Conservation (phyloP, 2,888 invertebrate genomes). For the Sclerodermus sp. region DNA sequence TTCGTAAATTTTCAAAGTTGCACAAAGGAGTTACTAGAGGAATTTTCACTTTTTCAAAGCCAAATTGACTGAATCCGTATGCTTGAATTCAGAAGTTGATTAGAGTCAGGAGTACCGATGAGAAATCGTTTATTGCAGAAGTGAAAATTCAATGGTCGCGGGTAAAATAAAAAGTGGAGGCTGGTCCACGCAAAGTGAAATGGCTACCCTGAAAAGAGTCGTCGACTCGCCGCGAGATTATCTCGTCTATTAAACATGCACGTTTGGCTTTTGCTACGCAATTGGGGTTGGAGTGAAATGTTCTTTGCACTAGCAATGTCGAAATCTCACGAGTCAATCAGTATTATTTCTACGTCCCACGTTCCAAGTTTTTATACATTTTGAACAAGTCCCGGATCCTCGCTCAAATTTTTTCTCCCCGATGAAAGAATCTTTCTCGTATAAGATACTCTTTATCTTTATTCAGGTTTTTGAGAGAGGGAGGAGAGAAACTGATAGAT, state of each 20-base stretch:
- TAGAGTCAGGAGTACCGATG: no score
- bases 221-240: constrained; percentile 42
- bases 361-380: neutral
- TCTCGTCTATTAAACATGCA: constrained; percentile 39
- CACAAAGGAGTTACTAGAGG: neutral
- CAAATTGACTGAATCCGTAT: no score
- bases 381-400: no score
- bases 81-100: no score
- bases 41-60: neutral
- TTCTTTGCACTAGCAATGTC: constrained; percentile 36
- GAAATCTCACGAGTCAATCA: constrained; percentile 33
- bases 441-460: no score
- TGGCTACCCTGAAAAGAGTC: constrained; percentile 27
- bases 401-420: no score
- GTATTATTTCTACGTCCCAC: neutral
- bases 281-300: constrained; percentile 43
- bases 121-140: no score
- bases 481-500: no score
- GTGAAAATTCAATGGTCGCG: no score
- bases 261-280: constrained; percentile 48
- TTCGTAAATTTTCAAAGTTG: no score
- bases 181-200: constrained; percentile 27
- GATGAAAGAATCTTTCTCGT: no score
- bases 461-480: no score
- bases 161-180: constrained; percentile 22